Evolutionary conservation across 1,140 invertebrate species (phyloP), one percentile per base, ranked within the genome.

Genomic region (Drosophila obscura): DNA sequence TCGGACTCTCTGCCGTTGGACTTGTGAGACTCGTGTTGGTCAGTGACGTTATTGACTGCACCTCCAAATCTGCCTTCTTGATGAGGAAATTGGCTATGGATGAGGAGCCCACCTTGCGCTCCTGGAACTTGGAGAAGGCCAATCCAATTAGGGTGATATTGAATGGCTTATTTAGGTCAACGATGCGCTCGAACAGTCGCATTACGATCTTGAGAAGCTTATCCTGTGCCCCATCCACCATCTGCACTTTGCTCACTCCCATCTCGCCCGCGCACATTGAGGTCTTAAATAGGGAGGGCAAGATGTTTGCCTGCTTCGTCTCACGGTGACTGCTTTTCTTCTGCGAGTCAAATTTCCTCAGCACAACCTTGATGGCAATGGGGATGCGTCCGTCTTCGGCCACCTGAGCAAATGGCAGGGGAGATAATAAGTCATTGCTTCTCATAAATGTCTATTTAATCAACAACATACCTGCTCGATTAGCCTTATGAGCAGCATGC

Each of bases 71-170:
- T 75, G 94, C 94, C 59, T 93, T 93, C 67, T 93, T 94, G 73
- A 94, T 93, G 24, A 96, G 92, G 79, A 96, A 96, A n/a, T 95
- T 95, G 0, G 95, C 93, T 75, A 96, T 95, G 24, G 95, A 95
- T 8, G 92, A 92, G 80, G 93, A 92, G 1, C 94, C 94, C 15
- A 93, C 93, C 75, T 94, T 94, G 46, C 94, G 93, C 80, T 96
- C 95, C 67, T 94, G 94, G 73, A 96, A 96, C 89, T 96, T 96
- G 3, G 95, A 95, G 82, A 96, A 96, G 11, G 95, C 95, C 69
- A 97, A 92, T 22, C 96, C 96, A 41, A 97, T 92, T 41, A 96
- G 92, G 6, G 95, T 96, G 66, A 97, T 94, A 91, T 96, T 95
- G 92, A 96, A 96, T 53, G 95, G 94, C 92, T 95, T 95, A 11